Conservation (phyloP, 2,113 vertebrate species). For the Tapirus terrestris region DNA sequence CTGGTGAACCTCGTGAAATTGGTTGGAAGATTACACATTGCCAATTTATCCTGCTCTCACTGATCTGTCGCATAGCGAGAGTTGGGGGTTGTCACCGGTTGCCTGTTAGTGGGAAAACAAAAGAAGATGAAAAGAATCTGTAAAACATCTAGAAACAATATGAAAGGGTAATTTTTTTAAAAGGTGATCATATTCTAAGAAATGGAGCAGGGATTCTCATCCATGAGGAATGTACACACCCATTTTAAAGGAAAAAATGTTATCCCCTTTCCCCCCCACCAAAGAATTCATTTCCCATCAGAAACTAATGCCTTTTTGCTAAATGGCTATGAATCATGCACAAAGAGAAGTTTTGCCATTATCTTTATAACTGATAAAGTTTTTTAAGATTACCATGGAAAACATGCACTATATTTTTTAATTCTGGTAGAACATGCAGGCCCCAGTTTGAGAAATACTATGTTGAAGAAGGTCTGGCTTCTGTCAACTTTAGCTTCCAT, state of each 20-base stretch:
- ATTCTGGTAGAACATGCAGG: not conserved
- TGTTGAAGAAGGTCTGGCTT: slow-evolving; percentile 9
- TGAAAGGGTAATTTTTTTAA: not conserved
- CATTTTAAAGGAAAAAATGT: not conserved
- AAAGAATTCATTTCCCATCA: not conserved
- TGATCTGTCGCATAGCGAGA: accelerated
- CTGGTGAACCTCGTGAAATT: slow-evolving; percentile 32
- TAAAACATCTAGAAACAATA: not conserved
- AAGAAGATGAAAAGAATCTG: not conserved
- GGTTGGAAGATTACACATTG: slow-evolving; percentile 36
- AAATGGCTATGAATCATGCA: not conserved
- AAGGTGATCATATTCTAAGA: not conserved
- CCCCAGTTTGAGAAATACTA: not conserved
- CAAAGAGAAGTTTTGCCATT: not conserved
- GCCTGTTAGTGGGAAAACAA: slow-evolving; percentile 33
- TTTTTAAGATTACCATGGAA: not conserved
- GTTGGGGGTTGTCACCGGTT: not conserved
- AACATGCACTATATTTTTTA: not conserved
- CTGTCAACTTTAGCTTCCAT: not conserved
- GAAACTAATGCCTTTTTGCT: not conserved
- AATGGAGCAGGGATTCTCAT: not conserved
- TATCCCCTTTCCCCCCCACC: accelerated
- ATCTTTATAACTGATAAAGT: not conserved
- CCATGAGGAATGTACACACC: not conserved
- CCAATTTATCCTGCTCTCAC: not conserved